These are phyloP conservation scores for Apamea epomidion DNA, from an alignment of 2,888 invertebrate species.

Conservation along the genomic window DNA sequence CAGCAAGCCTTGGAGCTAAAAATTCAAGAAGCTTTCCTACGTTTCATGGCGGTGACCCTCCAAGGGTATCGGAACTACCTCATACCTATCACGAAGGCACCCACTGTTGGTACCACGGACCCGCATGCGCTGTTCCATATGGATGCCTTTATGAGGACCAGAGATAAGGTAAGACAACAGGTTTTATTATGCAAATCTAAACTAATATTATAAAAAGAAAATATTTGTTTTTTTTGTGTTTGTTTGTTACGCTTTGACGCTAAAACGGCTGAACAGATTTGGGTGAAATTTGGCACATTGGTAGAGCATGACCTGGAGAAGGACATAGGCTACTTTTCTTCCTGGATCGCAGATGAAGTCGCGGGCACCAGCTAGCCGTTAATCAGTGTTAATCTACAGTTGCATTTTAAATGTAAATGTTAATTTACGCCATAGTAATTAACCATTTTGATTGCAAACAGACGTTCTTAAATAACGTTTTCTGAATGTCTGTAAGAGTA, in stretches of 20 bases:
- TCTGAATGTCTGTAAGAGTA: not conserved
- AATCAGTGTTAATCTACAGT: not conserved
- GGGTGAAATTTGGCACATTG: no score
- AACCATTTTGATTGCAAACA: not conserved
- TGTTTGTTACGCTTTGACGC: no score
- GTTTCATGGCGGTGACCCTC: conserved; percentile 97
- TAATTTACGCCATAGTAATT: not conserved
- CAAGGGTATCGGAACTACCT: conserved; percentile 97
- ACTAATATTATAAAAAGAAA: no score
- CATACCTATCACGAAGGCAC: conserved; percentile 97
- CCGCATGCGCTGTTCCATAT: conserved; percentile 98
- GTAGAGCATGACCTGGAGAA: no score
- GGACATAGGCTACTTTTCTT: no score
- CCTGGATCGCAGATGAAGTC: no score
- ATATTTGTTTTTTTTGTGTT: no score
- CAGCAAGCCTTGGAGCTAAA: conserved; percentile 96
- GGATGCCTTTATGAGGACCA: conserved; percentile 95
- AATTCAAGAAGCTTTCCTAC: conserved; percentile 99
- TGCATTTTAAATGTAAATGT: not conserved
- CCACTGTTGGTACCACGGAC: conserved; percentile 98
- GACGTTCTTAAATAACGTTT: not conserved
- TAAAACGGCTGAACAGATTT: no score
- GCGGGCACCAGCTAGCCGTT: no score
- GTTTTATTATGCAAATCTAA: not conserved
- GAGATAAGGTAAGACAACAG: conserved; percentile 93